These are phyloP conservation scores for Catharus fuscescens DNA, from an alignment of 2,113 vertebrate genomes.

Conservation along the genomic window DNA sequence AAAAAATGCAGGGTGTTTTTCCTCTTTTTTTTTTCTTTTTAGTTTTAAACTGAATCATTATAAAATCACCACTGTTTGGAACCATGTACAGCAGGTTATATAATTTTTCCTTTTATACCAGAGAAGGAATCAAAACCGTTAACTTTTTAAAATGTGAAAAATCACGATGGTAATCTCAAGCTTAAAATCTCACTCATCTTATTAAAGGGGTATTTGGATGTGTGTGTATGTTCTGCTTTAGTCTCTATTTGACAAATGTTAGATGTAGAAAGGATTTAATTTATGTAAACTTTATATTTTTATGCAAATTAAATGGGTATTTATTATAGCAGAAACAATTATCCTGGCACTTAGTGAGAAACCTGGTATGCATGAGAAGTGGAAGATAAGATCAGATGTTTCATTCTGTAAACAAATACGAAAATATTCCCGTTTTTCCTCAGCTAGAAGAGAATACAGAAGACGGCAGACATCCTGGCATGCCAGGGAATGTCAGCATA, in stretches of 20 bases:
- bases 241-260: conserved; percentile 71
- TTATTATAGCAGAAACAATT: conserved; percentile 81
- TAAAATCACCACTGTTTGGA: conserved; percentile 18
- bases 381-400: conserved; percentile 67
- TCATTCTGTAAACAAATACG: conserved; percentile 71
- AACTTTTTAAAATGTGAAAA: conserved; percentile 53
- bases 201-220: conserved; percentile 53
- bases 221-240: conserved; percentile 45
- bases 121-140: not conserved
- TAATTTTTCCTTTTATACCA: conserved; percentile 21
- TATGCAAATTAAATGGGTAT: conserved; percentile 81
- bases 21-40: not conserved
- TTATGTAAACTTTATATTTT: conserved; percentile 83
- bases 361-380: conserved; percentile 69
- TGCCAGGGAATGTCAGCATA: conserved; percentile 64
- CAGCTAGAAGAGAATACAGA: conserved; percentile 34
- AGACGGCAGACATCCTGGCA: conserved; percentile 37
- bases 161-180: conserved; percentile 25
- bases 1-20: not conserved
- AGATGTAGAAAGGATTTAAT: conserved; percentile 76
- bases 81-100: not conserved
- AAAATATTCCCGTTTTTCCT: conserved; percentile 60
- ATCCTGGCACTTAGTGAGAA: conserved; percentile 70
- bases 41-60: not conserved
- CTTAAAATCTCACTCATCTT: conserved; percentile 56